Base-by-base conservation (phyloP, 2,888 invertebrate genomes). In the Galerucella nymphaeae region DNA sequence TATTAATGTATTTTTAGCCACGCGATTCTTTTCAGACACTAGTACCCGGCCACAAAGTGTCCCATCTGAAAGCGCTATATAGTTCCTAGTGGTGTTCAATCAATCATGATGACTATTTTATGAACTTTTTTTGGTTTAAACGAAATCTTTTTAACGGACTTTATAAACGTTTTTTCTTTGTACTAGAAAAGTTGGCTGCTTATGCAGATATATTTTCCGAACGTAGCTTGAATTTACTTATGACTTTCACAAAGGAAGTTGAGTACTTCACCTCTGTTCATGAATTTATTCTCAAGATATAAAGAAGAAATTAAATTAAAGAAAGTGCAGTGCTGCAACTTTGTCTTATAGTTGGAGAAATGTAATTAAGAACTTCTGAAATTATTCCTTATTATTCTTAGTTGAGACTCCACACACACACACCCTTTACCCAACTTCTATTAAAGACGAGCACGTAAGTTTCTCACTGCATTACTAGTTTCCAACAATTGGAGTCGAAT, bases 311-410 rank as follows among this genome's bases (percentile, higher is more conserved):
- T 71, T 67, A 71, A 66, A 71, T 63, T 63, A 68, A 74, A 71
- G 67, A 58, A 74, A 74, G 64, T 71, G 70, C 67, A 68, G 61
- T 48, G 30, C 67, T 58, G 71, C 64, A 74, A 73, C 73, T 73
- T 64, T 70, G 48, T 66, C 70, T 59, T 58, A 23, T 50, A 64
- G 61, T 64, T 63, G 64, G 70, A 38, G 53, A 71, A 74, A 71
- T 67, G 71, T 74, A 74, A 74, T 74, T 64, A 71, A 68, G 68
- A 74, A 74, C 67, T 74, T 74, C 57, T 61, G 42, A 67, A 74
- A 74, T 73, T 67, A 70, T 73, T 73, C 70, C 73, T 67, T 70
- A 74, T 74, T 71, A 74, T 74, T 74, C 73, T 23, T 42, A 67
- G 67, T 48, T 58, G 59, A 58, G 63, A 59, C 70, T 61, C 64